Base-by-base conservation (phyloP, 2,888 invertebrate genomes). In the Marasmarcha lunaedactyla region DNA sequence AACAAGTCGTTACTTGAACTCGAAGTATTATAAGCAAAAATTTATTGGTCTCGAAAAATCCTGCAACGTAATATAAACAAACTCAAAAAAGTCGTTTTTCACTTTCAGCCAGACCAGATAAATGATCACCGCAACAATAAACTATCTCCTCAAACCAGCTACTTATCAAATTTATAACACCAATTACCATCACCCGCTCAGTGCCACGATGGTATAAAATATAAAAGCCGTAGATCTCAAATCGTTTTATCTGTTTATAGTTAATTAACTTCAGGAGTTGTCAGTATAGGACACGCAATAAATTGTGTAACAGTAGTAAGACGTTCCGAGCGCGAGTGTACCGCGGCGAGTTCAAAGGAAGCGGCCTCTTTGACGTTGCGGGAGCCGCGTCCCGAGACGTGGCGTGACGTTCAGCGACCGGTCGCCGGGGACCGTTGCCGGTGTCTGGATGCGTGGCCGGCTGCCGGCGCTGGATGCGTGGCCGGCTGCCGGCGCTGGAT, bases 331-430 rank as follows among this genome's bases (percentile, higher is more conserved):
- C 64, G 63, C 62, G 58, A 58, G 54, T 62, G 60, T 57, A 53
- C 52, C 57, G 46, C 68, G 70, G 68, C 49, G 54, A 64, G 61
- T 63, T 71, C 63, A 72, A 72, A 72, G 67, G 45, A 40, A 43
- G 55, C 72, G 71, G 70, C 51, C 39, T 52, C 58, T 72, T 71
- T 71, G 63, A 67, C 55, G 63, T 55, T 51, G 50, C 50, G 51
- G 49, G 49, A 56, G 56, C 35, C 35, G 9, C 35, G 4, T 11
- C 10, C 3, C n/a, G 12, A 33, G 14, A 35, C 3, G 14, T 30
- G 30, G 30, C n/a, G 30, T 3, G 30, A 3, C 25, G 6, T 25
- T 25, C 6, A 5, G 9, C 25, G n/a, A n/a, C n/a, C n/a, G n/a
- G n/a, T n/a, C n/a, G n/a, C 25, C 9, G 6, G 25, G 25, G 25